Evolutionary conservation across 1,140 invertebrate species (phyloP).

Genomic region (Danaus plexippus): DNA sequence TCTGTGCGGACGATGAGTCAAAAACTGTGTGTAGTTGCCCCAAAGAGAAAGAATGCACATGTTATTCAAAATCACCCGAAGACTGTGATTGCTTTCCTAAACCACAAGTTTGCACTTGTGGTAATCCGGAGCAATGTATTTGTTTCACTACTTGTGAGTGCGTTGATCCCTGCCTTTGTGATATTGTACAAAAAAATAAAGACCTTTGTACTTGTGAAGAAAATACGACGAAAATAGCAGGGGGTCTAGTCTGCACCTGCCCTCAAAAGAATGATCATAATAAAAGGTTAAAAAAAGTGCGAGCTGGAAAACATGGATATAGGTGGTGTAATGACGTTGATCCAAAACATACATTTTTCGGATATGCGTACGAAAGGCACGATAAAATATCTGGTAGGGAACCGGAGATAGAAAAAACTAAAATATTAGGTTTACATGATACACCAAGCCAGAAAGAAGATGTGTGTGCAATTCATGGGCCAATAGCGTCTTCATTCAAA

Average conservation of each 20-base stretch:
- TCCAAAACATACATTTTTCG: conserved; percentile 57
- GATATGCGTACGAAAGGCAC: conserved; percentile 48
- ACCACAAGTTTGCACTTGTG: conserved; percentile 42
- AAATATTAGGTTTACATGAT: conserved; percentile 50
- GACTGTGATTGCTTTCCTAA: conserved; percentile 44
- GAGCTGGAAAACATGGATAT: conserved; percentile 55
- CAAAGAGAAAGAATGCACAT: conserved; percentile 32
- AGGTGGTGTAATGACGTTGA: conserved; percentile 58
- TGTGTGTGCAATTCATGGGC: conserved; percentile 27
- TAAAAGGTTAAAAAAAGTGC: conserved; percentile 41
- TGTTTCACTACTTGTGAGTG: conserved; percentile 47
- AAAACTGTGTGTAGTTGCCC: conserved; percentile 44
- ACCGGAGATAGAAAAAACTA: conserved; percentile 34
- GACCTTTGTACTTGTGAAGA: conserved; percentile 43
- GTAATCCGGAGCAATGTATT: conserved; percentile 47
- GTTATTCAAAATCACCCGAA: conserved; percentile 24
- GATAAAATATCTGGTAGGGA: conserved; percentile 45
- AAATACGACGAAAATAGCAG: conserved; percentile 18
- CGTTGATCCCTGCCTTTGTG: conserved; percentile 45
- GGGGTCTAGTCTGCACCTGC: conserved; percentile 38
- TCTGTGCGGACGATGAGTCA: conserved; percentile 31
- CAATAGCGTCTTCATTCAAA: conserved; percentile 33
- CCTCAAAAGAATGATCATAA: conserved; percentile 21
- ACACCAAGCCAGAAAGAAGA: conserved; percentile 23
- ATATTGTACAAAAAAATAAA: conserved; percentile 26